A percentile compares a stretch with the other conserved stretches of the same genome.
Evolutionary conservation across 2,797 vertebrate species (phyloP).

Genomic region (Rhabdomys pumilio): DNA sequence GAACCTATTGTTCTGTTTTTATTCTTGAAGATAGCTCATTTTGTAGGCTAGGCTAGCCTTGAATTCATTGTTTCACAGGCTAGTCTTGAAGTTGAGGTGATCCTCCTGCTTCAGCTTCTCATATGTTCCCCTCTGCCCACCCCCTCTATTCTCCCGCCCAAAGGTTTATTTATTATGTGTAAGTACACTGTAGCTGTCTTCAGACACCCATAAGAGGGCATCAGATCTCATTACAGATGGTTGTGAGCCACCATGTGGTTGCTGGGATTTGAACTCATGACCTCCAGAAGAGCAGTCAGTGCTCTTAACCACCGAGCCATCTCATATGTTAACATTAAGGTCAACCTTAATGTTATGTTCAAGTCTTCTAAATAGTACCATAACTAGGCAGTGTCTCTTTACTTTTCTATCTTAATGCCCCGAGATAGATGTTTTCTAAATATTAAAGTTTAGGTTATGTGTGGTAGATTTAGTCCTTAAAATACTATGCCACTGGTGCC

Average conservation of each 20-base stretch:
- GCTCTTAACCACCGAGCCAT: too few species aligned
- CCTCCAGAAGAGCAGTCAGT: too few species aligned
- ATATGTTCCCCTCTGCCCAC: background rate
- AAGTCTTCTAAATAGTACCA: slow-evolving; percentile 22
- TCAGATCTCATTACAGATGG: too few species aligned
- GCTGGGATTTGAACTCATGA: too few species aligned
- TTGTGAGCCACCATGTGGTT: too few species aligned
- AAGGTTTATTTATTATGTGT: too few species aligned
- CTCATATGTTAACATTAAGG: background rate
- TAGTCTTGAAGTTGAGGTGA: background rate
- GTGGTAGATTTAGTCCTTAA: background rate
- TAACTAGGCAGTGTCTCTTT: slow-evolving; percentile 23
- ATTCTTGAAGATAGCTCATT: background rate
- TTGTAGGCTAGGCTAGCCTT: background rate
- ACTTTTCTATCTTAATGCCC: background rate
- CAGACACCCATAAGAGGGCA: too few species aligned
- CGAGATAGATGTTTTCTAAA: slow-evolving; percentile 27
- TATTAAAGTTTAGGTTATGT: slow-evolving; percentile 45
- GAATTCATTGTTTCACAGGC: background rate
- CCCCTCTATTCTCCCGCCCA: too few species aligned
- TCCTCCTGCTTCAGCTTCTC: background rate
- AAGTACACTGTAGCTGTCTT: too few species aligned
- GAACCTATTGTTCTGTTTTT: background rate
- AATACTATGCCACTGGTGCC: background rate
- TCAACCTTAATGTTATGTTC: too few species aligned